Conservation (phyloP, 2,888 invertebrate species). For the Spodoptera picta region DNA sequence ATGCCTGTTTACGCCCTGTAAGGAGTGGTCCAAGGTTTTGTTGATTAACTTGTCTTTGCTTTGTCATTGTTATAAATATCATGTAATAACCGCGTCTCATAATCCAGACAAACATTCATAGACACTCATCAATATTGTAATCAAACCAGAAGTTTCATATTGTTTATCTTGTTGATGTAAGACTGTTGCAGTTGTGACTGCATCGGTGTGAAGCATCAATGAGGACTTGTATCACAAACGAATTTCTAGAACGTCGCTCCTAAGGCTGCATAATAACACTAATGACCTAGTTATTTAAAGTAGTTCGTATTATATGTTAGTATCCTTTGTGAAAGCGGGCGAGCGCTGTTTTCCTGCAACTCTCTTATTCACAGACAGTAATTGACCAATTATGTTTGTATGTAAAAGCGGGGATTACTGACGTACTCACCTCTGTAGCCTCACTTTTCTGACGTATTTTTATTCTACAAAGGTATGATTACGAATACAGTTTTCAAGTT, state of each 20-base stretch:
- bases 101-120: too few relatives aligned
- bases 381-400: conserved; percentile 51
- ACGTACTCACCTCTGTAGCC: conserved; percentile 1
- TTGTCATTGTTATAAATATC: too few relatives aligned
- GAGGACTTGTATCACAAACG: background rate
- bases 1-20: too few relatives aligned
- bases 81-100: too few relatives aligned
- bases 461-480: background rate
- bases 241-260: conserved; percentile 20
- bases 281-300: conserved; percentile 44
- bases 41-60: too few relatives aligned
- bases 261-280: conserved; percentile 33
- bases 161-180: too few relatives aligned
- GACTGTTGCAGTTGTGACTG: too few relatives aligned
- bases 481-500: too few relatives aligned
- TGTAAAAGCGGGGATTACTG: conserved; percentile 46
- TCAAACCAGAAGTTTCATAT: too few relatives aligned
- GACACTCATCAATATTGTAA: too few relatives aligned
- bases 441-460: conserved; percentile 19
- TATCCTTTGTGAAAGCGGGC: conserved; percentile 52
- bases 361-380: conserved; percentile 50
- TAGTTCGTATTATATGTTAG: conserved; percentile 33
- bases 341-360: conserved; percentile 45
- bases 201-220: too few relatives aligned
- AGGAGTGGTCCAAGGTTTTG: too few relatives aligned